Base-by-base conservation (phyloP, 2,888 invertebrate species). In the Heliconius ethilla region DNA sequence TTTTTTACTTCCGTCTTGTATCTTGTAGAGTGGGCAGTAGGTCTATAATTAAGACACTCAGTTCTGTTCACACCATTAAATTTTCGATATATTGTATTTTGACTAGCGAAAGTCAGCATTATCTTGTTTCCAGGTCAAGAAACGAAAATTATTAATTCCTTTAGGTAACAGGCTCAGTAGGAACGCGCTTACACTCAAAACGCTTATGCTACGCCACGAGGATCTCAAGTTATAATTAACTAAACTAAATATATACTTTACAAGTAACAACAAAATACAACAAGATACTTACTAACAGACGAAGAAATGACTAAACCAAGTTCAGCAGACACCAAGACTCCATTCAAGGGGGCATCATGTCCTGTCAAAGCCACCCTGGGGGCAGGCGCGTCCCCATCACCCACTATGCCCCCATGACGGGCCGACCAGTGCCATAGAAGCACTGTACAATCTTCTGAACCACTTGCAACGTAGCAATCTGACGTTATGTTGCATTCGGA, bases 401-500 rank as follows among this genome's bases (percentile, higher is more conserved):
- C 99, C 55, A 99, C 98, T 85, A 99, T 98, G 81, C 98, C 98
- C 90, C 99, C 99, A 80, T 98, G 98, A n/a, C 98, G 96, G 0
- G 98, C 99, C 86, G 95, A 95, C 94, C 99, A 99, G 88, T 99
- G 99, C 99, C 99, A 99, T 75, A 99, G 94, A 78, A 99, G 95
- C 33, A 99, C 99, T 0, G 99, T 99, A 92, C 99, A 99, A 94
- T 99, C 99, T 72, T 98, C 98, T 37, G 99, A 98, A 33, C 99
- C 99, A 0, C 99, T 99, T 1, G 99, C 99, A 83, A 99, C 97
- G 94, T 99, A 99, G 92, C 99, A 99, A 94, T 99, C 99, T 1
- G 98, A 98, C n/a, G 98, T 99, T 83, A 99, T 98, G 93, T 99
- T 99, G 93, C 99, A 99, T 92, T 99, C 99, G 3, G 99, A 99